Conservation (phyloP, 2,797 vertebrate genomes). For the Parambassis ranga region DNA sequence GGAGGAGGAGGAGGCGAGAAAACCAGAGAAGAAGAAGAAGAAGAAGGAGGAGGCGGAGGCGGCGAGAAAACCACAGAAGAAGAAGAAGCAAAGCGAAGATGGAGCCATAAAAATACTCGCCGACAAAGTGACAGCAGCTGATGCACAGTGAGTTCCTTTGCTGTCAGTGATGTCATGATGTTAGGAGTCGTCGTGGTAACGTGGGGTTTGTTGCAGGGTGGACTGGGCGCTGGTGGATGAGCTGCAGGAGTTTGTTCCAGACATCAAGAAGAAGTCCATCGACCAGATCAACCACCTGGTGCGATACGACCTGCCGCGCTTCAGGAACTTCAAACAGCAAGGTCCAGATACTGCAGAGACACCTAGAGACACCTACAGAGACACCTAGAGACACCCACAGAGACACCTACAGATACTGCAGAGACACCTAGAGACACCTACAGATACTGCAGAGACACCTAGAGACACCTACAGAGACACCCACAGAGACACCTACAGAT, state of each 20-base stretch:
- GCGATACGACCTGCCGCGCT: constrained; percentile 69
- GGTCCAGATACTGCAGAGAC: constrained; percentile 40
- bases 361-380: too few relatives aligned
- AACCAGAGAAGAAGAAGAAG: not conserved
- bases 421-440: too few relatives aligned
- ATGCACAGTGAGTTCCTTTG: too few relatives aligned
- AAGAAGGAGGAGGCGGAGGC: not conserved
- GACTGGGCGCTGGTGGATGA: constrained; percentile 11
- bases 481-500: too few relatives aligned
- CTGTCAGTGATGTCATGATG: not conserved
- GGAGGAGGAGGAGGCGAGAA: not conserved
- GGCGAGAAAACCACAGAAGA: accelerated
- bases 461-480: too few relatives aligned
- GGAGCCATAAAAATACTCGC: too few relatives aligned
- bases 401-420: too few relatives aligned
- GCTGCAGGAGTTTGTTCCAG: constrained; percentile 68
- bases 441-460: too few relatives aligned
- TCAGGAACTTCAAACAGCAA: constrained; percentile 58
- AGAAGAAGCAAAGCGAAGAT: not conserved
- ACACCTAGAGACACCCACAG: too few relatives aligned
- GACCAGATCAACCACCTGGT: constrained; percentile 16
- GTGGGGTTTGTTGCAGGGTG: not conserved
- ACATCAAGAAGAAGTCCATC: not conserved
- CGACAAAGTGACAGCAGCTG: too few relatives aligned
- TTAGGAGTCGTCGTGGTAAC: not conserved